Base-by-base conservation (phyloP, 1,140 invertebrate species). In the Parapsyche elsis region DNA sequence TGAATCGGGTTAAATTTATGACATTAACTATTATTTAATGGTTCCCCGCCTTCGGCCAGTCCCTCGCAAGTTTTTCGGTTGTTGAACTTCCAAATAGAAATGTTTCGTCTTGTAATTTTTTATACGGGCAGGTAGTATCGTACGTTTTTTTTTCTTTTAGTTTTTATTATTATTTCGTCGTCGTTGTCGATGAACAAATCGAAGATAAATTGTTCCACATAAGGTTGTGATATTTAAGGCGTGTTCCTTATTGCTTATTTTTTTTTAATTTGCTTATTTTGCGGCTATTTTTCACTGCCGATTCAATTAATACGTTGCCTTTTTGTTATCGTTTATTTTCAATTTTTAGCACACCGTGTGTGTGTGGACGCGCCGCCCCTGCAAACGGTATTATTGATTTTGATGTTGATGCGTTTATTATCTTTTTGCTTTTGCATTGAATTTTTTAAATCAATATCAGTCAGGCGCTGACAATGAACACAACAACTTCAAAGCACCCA, bases 1-100 rank as follows among this genome's bases (percentile, higher is more conserved):
- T 71, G 21, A 61, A 61, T 61, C 24, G 64, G 24, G 2, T 23
- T 23, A 67, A 30, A 67, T 67, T 67, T 67, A 67, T 24, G 64
- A 67, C 64, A 30, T 67, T 67, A 67, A 67, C 64, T 67, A 67
- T 67, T 67, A 67, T 67, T 67, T 67, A 67, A 67, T 67, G 64
- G 64, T 67, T 67, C 64, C 64, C 49, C 64, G 64, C 64, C 64
- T 67, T 67, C 64, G 24, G 64, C 64, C 24, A 23, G 64, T 12
- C 21, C 64, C 24, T 67, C 21, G 26, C 64, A 67, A 30, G 64
- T 67, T 67, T 26, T 53, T 53, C 7, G 64, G 64, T 67, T 67
- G 24, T 67, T 67, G 64, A 67, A 67, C 64, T 23, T 5, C 24
- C 5, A 67, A 67, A 67, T 67, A 67, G 64, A 67, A 12, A 67